Percentiles rank a stretch among this genome's conserved stretches.
Evolutionary conservation across 2,797 vertebrate genomes (phyloP).

Genomic region (Tauraco hartlaubi): DNA sequence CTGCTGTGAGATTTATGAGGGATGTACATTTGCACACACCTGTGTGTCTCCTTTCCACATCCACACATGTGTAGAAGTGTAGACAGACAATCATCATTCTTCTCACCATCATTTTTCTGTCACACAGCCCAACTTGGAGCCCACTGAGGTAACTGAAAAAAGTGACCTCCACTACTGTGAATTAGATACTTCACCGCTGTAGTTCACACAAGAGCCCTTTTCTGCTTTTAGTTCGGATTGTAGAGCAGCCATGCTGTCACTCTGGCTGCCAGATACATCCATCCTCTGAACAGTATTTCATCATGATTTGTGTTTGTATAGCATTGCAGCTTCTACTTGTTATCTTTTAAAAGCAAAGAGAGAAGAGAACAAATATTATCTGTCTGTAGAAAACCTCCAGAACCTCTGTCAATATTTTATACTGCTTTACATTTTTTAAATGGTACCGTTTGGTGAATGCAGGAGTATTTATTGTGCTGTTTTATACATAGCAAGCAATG

Average conservation of each 20-base stretch:
- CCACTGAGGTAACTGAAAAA: not conserved
- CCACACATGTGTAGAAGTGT: rapidly evolving
- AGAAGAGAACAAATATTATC: not conserved
- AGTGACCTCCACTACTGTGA: not conserved
- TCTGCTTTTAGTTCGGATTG: not conserved
- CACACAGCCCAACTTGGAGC: not conserved
- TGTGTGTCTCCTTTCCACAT: not conserved
- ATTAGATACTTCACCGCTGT: not conserved
- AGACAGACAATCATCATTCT: too few species aligned
- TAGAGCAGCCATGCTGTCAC: not conserved
- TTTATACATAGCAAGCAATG: not conserved
- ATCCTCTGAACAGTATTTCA: not conserved
- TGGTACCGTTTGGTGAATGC: not conserved
- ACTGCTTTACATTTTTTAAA: not conserved
- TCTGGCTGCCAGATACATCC: not conserved
- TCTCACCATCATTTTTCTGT: not conserved
- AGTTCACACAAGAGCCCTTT: not conserved
- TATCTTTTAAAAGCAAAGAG: not conserved
- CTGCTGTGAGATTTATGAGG: not conserved
- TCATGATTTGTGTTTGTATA: not conserved
- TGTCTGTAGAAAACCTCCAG: not conserved
- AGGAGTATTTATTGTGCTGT: not conserved
- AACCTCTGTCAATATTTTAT: not conserved
- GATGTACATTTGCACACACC: not conserved
- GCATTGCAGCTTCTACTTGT: not conserved